Evolutionary conservation across 2,797 vertebrate species (phyloP), one percentile per base, ranked within the genome.

Genomic region (Lacerta viridis): DNA sequence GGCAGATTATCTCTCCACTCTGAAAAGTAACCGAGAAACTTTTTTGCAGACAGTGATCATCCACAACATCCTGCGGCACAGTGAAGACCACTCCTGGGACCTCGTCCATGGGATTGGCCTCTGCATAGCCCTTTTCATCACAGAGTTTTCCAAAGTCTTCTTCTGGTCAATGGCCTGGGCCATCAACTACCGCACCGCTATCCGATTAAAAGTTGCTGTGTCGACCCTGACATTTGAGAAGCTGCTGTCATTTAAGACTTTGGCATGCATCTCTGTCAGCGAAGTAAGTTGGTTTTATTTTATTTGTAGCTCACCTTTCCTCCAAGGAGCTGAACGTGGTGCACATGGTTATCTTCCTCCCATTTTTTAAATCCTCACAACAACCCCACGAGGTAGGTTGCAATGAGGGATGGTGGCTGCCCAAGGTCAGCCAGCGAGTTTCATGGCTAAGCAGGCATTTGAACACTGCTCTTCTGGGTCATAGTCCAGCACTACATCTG

Each of bases 131-230:
- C 93, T 98, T 89, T 98, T 98, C 83, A 7, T 50, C 88, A 61
- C 97, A 0, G 97, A 98, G 92, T 96, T 97, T 87, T 64, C 77
- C 79, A 98, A 98, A 93, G 95, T 95, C 6, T 92, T 97, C 89
- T 92, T 97, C 1, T 85, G 96, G 59, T 96, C 97, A 0, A 78
- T 97, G 33, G 55, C 97, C 33, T 98, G 97, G 97, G 97, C 97
- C 0, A 0, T 98, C 23, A 98, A 97, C 92, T 93, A 98, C 80
- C 96, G 97, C 59, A 98, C 97, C 0, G 98, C 94, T 0, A 96
- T 98, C 90, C 92, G 97, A 72, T 8, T 98, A 78, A 98, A 98
- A 94, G 97, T 97, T 3, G 97, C 97, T 1, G 94, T 97, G 91
- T 96, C 96, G 41, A 90, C 96, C 0, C 36, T 98, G 78, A 97